phyloP scores from a whole-genome alignment of 2,113 vertebrate species.

The Dermatemys mawii region DNA sequence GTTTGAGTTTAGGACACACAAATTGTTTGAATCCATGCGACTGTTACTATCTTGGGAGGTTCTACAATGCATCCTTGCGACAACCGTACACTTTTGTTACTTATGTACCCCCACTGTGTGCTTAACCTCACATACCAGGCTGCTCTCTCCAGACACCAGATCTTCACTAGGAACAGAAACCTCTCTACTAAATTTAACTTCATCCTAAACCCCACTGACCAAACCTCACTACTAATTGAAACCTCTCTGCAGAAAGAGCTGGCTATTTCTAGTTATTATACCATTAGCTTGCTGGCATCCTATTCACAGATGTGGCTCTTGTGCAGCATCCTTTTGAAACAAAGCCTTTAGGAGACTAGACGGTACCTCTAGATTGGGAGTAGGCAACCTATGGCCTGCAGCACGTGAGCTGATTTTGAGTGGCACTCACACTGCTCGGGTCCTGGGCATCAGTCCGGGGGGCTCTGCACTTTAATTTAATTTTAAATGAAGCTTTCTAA shows the following conservation, averaged over 20 bases:
- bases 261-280: rapidly evolving
- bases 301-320: rapidly evolving
- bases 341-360: rapidly evolving
- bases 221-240: not conserved
- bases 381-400: too few relatives aligned
- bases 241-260: not conserved
- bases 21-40: not conserved
- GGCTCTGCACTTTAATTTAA: too few relatives aligned
- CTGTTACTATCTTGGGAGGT: not conserved
- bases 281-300: not conserved
- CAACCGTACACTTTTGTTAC: not conserved
- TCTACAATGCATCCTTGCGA: not conserved
- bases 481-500: too few relatives aligned
- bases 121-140: not conserved
- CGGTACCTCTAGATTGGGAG: rapidly evolving
- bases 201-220: rapidly evolving
- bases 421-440: too few relatives aligned
- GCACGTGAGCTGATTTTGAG: too few relatives aligned
- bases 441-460: too few relatives aligned
- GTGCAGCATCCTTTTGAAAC: rapidly evolving
- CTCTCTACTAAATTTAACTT: not conserved
- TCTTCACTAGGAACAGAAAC: not conserved
- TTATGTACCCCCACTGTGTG: not conserved
- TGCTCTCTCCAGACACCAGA: not conserved
- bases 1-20: not conserved